Conservation (phyloP, 2,888 invertebrate species). For the Torymus aiolomorphi region DNA sequence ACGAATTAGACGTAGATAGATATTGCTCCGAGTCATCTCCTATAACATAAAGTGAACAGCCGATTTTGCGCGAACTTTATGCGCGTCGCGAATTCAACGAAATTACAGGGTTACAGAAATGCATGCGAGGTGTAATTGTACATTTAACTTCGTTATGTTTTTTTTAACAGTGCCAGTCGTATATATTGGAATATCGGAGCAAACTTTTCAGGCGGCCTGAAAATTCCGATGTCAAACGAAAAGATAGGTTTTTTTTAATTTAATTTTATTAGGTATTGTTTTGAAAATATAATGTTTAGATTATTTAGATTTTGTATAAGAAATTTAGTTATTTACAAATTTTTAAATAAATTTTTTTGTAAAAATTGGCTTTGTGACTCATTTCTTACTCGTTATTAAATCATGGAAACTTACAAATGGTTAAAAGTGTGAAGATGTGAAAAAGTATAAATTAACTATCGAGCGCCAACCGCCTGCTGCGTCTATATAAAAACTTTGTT, state of each 20-base stretch:
- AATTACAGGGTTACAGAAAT: slow-evolving; percentile 35
- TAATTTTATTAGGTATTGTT: background rate
- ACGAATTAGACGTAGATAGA: slow-evolving; percentile 5
- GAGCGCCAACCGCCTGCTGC: too few species aligned
- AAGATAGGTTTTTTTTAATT: background rate
- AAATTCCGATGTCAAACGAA: slow-evolving; percentile 12
- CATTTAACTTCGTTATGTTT: slow-evolving; percentile 12
- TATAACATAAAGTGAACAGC: slow-evolving; percentile 6
- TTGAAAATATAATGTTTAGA: background rate
- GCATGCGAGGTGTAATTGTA: slow-evolving; percentile 3
- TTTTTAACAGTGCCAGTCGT: slow-evolving; percentile 41
- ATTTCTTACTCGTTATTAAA: too few species aligned
- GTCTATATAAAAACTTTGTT: too few species aligned
- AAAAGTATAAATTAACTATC: too few species aligned
- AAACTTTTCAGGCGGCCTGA: slow-evolving; percentile 13
- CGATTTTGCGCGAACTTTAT: too few species aligned
- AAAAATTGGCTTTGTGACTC: too few species aligned
- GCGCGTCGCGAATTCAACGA: background rate
- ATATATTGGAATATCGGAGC: slow-evolving; percentile 19
- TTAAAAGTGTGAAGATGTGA: too few species aligned
- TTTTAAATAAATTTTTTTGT: too few species aligned
- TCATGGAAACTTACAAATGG: too few species aligned
- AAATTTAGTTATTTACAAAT: too few species aligned
- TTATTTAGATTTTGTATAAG: too few species aligned
- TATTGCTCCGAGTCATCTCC: slow-evolving; percentile 2